These are phyloP conservation scores for Nemotelus nigrinus DNA, from an alignment of 2,888 invertebrate species.

Conservation along the genomic window DNA sequence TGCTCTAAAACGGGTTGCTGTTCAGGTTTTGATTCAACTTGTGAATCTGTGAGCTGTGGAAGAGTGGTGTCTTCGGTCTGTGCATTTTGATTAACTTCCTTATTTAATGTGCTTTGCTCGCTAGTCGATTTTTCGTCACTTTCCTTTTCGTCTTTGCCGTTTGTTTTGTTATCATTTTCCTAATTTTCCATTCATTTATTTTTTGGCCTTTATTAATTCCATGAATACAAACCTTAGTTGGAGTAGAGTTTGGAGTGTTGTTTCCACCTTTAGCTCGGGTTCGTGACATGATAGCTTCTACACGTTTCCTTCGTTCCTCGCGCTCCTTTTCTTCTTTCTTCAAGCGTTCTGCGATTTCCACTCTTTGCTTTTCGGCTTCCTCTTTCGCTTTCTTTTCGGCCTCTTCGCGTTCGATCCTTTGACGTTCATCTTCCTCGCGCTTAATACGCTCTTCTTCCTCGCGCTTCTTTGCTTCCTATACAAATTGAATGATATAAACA, in stretches of 20 bases:
- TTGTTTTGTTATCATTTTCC: conserved; percentile 42
- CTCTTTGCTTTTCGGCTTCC: conserved; percentile 84
- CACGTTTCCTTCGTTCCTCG: conserved; percentile 85
- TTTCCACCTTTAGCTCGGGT: conserved; percentile 69
- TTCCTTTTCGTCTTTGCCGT: conserved; percentile 46
- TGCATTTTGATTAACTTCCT: conserved; percentile 28
- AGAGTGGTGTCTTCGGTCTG: conserved; percentile 15
- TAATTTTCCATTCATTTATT: conserved; percentile 22
- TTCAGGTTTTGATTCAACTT: conserved; percentile 45
- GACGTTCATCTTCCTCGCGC: conserved; percentile 73
- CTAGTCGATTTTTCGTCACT: conserved; percentile 28
- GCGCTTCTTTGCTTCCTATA: conserved; percentile 77
- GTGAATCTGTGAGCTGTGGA: not conserved
- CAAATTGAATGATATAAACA: conserved; percentile 40
- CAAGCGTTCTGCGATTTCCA: conserved; percentile 83
- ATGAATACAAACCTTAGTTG: conserved; percentile 58
- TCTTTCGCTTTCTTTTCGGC: conserved; percentile 83
- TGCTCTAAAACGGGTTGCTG: conserved; percentile 14
- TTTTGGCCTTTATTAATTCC: not conserved
- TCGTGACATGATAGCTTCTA: conserved; percentile 91
- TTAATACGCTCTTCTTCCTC: conserved; percentile 81
- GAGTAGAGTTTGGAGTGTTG: conserved; percentile 59
- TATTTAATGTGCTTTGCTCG: conserved; percentile 28
- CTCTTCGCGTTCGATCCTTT: conserved; percentile 77
- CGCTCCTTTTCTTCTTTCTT: conserved; percentile 90